Evolutionary conservation across 53 echinoderm and acorn worm species (phyloP).

Genomic region (Paracentrotus lividus): DNA sequence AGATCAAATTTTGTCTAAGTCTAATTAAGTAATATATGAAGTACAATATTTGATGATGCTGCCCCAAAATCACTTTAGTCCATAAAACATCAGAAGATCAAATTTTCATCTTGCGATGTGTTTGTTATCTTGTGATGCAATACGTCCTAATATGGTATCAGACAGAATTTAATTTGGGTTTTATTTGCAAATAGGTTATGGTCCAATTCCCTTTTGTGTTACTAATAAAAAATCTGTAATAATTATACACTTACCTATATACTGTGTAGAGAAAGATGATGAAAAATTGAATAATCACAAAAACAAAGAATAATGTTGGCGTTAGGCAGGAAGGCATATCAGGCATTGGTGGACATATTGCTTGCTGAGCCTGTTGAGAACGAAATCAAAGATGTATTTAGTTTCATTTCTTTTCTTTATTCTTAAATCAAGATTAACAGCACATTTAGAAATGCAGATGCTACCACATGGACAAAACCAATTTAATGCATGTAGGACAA

Average conservation of each 20-base stretch:
- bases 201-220: too few species aligned
- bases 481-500: too few species aligned
- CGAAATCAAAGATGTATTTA: not conserved
- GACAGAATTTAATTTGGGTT: too few species aligned
- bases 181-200: not conserved
- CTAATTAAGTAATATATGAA: too few species aligned
- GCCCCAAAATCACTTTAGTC: too few species aligned
- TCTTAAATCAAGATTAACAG: not conserved
- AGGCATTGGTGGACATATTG: constrained; percentile 80
- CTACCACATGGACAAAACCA: too few species aligned
- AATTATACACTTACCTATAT: constrained; percentile 86
- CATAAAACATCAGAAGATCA: too few species aligned
- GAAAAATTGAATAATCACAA: constrained; percentile 80
- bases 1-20: too few species aligned
- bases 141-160: too few species aligned
- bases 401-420: not conserved
- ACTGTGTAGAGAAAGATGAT: constrained; percentile 84
- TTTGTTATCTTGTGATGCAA: too few species aligned
- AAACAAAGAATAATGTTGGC: constrained; percentile 87
- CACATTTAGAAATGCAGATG: not conserved
- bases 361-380: constrained; percentile 65
- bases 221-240: not conserved
- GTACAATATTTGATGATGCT: too few species aligned
- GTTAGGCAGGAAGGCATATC: constrained; percentile 90
- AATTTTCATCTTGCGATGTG: too few species aligned